Percentiles rank a stretch among this genome's conserved stretches.
phyloP scores from a whole-genome alignment of 1,140 invertebrate species.

The Drosophila obscura region DNA sequence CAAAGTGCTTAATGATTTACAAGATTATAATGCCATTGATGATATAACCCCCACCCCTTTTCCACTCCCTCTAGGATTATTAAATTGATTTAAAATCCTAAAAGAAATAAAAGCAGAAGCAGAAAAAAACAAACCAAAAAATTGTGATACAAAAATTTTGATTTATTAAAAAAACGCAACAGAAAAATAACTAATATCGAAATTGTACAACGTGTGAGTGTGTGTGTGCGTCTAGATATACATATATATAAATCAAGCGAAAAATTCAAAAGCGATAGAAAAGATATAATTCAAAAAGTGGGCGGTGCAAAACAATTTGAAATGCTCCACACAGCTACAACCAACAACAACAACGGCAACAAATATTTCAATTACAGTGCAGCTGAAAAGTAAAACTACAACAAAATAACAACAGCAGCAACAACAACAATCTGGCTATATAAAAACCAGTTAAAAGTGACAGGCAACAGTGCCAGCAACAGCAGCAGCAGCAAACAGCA shows the following conservation, averaged over 20 bases:
- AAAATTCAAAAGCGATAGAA: constrained; percentile 10
- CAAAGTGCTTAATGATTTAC: constrained; percentile 39
- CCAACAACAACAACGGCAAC: constrained; percentile 48
- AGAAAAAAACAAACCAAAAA: constrained; percentile 32
- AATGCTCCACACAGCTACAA: constrained; percentile 40
- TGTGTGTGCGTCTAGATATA: not conserved
- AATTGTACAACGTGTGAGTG: not conserved
- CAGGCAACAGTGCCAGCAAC: constrained; percentile 47
- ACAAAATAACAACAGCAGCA: constrained; percentile 45
- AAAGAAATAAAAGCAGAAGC: constrained; percentile 16
- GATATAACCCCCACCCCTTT: constrained; percentile 16
- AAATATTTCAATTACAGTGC: constrained; percentile 79
- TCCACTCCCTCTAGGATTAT: constrained; percentile 16
- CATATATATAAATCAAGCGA: constrained; percentile 22
- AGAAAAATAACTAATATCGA: constrained; percentile 21
- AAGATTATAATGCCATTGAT: constrained; percentile 13
- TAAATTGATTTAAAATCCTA: constrained; percentile 21
- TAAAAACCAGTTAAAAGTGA: constrained; percentile 78
- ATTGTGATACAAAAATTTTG: constrained; percentile 42
- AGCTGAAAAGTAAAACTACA: constrained; percentile 68
- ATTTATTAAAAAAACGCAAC: not conserved
- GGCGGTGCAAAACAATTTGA: constrained; percentile 66
- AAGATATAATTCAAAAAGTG: constrained; percentile 43
- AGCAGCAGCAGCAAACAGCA: not conserved
- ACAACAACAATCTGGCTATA: constrained; percentile 6